Conservation (phyloP, 2,888 invertebrate genomes). For the Troilus luridus region DNA sequence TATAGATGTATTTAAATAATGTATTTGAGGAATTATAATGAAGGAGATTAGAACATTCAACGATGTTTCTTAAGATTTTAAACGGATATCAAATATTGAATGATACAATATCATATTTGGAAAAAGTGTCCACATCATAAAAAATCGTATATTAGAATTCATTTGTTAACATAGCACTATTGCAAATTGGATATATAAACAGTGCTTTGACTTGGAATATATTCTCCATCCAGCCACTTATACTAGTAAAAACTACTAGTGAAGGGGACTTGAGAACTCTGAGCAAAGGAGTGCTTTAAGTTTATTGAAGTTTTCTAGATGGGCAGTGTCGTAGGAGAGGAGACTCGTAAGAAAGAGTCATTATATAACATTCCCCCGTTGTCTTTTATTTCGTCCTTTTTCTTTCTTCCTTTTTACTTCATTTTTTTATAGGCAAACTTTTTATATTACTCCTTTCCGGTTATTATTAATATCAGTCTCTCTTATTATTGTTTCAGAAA, state of each 20-base stretch:
- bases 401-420: constrained; percentile 15
- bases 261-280: constrained; percentile 7
- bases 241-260: background rate
- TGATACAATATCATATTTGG: background rate
- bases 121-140: background rate
- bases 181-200: background rate
- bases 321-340: background rate
- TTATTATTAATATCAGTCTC: constrained; percentile 53
- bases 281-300: constrained; percentile 32
- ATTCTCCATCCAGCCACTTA: background rate
- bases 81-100: too few species aligned
- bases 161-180: background rate
- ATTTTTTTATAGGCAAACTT: constrained; percentile 16
- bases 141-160: background rate
- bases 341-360: constrained; percentile 25
- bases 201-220: background rate
- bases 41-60: too few species aligned
- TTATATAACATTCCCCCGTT: constrained; percentile 38
- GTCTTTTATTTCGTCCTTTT: constrained; percentile 26
- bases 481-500: constrained; percentile 52
- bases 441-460: constrained; percentile 51
- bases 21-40: too few species aligned
- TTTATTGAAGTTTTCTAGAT: constrained; percentile 45
- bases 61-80: too few species aligned
- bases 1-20: too few species aligned